Conservation (phyloP, 2,888 invertebrate genomes). For the Himalopsyche kuldschensis region DNA sequence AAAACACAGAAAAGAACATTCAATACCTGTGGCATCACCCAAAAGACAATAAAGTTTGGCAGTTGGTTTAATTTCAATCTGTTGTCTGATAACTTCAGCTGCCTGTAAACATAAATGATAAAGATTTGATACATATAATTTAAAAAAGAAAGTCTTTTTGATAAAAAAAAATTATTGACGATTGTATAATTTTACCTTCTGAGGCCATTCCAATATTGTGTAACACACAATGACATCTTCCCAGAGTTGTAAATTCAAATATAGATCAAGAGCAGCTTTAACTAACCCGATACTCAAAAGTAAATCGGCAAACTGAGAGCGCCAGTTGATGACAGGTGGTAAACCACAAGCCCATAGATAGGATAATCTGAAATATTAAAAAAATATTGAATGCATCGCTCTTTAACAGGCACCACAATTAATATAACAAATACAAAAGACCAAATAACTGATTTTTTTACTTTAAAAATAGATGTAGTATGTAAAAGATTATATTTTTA, state of each 20-base stretch:
- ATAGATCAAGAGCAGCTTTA: slow-evolving; percentile 82
- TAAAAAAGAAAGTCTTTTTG: slow-evolving; percentile 13
- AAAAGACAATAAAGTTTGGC: slow-evolving; percentile 87
- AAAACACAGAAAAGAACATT: neutral
- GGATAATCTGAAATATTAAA: slow-evolving; percentile 50
- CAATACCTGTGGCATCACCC: slow-evolving; percentile 74
- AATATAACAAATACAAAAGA: no score
- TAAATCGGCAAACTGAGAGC: slow-evolving; percentile 76
- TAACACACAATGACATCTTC: slow-evolving; percentile 93
- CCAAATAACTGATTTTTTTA: no score
- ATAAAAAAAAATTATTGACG: no score
- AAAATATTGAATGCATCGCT: no score
- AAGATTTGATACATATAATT: neutral
- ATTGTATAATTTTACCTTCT: slow-evolving; percentile 63
- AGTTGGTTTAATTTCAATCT: slow-evolving; percentile 76
- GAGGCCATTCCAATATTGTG: slow-evolving; percentile 76
- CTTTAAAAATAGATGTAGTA: no score
- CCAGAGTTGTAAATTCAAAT: slow-evolving; percentile 78
- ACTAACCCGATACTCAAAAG: slow-evolving; percentile 79
- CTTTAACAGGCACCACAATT: no score
- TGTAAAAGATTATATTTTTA: no score
- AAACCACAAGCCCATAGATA: slow-evolving; percentile 73
- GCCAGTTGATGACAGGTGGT: slow-evolving; percentile 75
- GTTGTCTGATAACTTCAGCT: slow-evolving; percentile 82
- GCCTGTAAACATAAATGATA: slow-evolving; percentile 60